Percentiles rank a stretch among this genome's conserved stretches.
Conservation (phyloP, 2,888 invertebrate species). For the Tryphoninae sp. region DNA sequence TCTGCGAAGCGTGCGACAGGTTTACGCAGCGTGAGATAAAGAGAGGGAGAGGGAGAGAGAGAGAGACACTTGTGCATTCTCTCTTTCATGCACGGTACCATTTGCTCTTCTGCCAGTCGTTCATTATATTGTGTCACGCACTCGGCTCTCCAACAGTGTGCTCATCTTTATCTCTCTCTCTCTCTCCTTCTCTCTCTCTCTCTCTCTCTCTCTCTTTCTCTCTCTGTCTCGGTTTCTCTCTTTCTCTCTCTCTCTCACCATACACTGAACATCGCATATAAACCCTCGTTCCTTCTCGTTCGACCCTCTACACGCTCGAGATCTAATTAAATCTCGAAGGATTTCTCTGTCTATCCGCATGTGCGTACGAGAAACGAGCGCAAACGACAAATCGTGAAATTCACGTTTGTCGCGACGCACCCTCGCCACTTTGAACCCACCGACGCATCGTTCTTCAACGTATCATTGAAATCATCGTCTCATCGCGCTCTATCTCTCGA, state of each 20-base stretch:
- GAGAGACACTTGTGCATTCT: background rate
- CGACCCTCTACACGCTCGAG: slow-evolving; percentile 32
- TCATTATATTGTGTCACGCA: slow-evolving; percentile 65
- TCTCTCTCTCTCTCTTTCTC: too few species aligned
- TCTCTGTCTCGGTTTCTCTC: slow-evolving; percentile 12
- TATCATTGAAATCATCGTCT: slow-evolving; percentile 33
- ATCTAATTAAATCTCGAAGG: slow-evolving; percentile 63
- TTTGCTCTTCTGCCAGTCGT: slow-evolving; percentile 60
- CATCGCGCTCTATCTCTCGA: background rate
- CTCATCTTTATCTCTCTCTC: slow-evolving; percentile 30
- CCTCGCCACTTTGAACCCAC: too few species aligned
- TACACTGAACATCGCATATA: slow-evolving; percentile 34
- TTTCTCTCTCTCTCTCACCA: too few species aligned
- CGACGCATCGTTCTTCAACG: slow-evolving; percentile 7
- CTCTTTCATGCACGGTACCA: slow-evolving; percentile 18
- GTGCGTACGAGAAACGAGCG: slow-evolving; percentile 26
- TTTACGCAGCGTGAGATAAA: slow-evolving; percentile 51
- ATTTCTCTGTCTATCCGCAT: slow-evolving; percentile 38
- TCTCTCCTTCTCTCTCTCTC: too few species aligned
- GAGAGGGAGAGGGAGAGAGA: slow-evolving; percentile 4
- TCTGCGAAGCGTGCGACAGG: slow-evolving; percentile 55
- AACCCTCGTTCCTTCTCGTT: slow-evolving; percentile 9
- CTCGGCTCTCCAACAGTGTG: slow-evolving; percentile 30
- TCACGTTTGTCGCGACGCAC: background rate
- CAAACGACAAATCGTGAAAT: slow-evolving; percentile 40